Evolutionary conservation across 2,113 vertebrate genomes (phyloP).

Genomic region (Mixornis gularis): DNA sequence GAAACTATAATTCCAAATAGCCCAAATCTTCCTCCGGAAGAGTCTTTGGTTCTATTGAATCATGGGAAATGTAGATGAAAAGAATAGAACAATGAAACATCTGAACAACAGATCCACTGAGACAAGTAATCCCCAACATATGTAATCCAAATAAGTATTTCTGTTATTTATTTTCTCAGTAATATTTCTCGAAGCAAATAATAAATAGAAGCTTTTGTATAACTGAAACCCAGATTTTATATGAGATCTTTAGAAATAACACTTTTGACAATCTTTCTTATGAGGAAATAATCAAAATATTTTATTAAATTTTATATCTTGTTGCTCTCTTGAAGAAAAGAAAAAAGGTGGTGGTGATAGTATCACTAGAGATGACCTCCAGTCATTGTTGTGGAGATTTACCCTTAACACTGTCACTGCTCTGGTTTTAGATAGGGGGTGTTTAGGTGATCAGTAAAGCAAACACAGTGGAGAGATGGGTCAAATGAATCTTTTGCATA

Average conservation of each 20-base stretch:
- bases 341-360: neutral
- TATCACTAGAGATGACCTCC: neutral
- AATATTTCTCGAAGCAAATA: neutral
- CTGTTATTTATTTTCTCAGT: neutral
- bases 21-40: neutral
- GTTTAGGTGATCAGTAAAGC: neutral
- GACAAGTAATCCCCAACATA: neutral
- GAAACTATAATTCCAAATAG: neutral
- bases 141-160: neutral
- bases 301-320: neutral
- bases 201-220: neutral
- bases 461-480: neutral
- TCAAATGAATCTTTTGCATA: neutral
- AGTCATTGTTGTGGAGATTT: neutral
- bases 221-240: neutral
- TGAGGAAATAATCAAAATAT: neutral
- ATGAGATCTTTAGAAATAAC: neutral
- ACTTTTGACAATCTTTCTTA: neutral
- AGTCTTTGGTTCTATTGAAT: neutral
- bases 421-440: neutral
- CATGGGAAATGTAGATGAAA: neutral
- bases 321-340: neutral
- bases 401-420: neutral
- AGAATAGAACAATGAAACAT: neutral
- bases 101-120: neutral